Evolutionary conservation across 2,797 vertebrate species (phyloP), one percentile per base, ranked within the genome.

Genomic region (Clangula hyemalis): DNA sequence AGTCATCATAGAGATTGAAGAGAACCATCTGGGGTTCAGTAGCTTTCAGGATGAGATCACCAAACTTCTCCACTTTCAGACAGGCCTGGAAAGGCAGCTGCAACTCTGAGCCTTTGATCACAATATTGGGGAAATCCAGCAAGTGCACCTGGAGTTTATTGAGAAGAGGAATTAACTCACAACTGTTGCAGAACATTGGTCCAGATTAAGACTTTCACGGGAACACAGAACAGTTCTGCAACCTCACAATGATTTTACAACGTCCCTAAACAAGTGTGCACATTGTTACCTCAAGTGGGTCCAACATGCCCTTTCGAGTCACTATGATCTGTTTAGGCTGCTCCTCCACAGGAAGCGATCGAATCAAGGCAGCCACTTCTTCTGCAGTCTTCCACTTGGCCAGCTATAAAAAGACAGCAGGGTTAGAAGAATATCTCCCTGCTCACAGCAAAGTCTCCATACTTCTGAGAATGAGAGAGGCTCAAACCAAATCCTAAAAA

Each of bases 301-400:
- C 99, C 98, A 99, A 92, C 99, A 99, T 99, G 95, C 99, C 99
- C 96, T 99, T 99, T 93, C 99, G 98, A 69, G 99, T 99, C 68
- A 99, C 99, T 69, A 99, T 99, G 97, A 99, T 99, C 98, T 99
- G 99, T 95, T 99, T 99, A 5, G 99, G 99, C 98, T 99, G 99
- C 95, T 99, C 99, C 87, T 99, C 99, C 95, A 99, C 99, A 2
- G 99, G 99, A 51, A 99, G 98, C 1, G 99, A 99, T n/a, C 99
- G 98, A 96, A 99, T 99, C 96, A 99, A 97, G 82, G 99, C 99
- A 92, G 99, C 99, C 90, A 99, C 99, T 96, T 99, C 99, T 95
- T 99, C 99, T 94, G 99, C 99, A 5, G 99, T 99, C 98, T 99
- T 99, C 99, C 99, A 99, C 93, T 99, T 99, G 82, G 99, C 99